These are phyloP conservation scores for Neomonachus schauinslandi DNA, from an alignment of 2,113 vertebrate genomes.

Conservation along the genomic window DNA sequence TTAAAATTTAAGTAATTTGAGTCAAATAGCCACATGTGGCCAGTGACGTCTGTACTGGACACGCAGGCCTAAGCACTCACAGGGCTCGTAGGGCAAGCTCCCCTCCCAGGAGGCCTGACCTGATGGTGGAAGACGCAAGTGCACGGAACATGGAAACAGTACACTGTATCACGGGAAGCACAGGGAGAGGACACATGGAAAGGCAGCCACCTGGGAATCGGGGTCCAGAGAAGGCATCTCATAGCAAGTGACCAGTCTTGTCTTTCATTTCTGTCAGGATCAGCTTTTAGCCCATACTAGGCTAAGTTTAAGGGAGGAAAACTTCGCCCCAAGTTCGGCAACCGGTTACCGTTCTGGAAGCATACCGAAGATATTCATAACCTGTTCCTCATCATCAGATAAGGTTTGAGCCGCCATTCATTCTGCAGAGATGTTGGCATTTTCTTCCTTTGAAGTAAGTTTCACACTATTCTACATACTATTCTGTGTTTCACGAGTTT, in stretches of 20 bases:
- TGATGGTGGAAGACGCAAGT: not conserved
- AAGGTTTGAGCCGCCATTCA: not conserved
- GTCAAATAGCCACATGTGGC: not conserved
- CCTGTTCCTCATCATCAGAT: not conserved
- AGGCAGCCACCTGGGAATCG: not conserved
- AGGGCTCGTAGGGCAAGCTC: not conserved
- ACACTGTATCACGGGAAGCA: no score
- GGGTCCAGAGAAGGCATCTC: not conserved
- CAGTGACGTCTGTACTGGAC: not conserved
- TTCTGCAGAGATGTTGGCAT: not conserved
- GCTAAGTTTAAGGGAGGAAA: not conserved
- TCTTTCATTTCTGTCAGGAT: not conserved
- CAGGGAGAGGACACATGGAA: not conserved
- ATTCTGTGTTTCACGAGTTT: not conserved
- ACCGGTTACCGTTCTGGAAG: not conserved
- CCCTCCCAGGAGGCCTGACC: not conserved
- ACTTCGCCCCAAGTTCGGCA: not conserved
- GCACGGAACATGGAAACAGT: rapidly evolving
- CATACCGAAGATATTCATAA: not conserved
- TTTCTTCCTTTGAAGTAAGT: not conserved
- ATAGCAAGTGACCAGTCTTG: not conserved
- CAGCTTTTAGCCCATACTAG: not conserved
- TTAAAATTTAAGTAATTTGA: not conserved
- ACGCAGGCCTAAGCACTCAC: not conserved
- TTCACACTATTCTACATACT: not conserved